Percentiles rank a stretch among this genome's conserved stretches.
These are phyloP conservation scores for Atrichornis clamosus DNA, from an alignment of 2,113 vertebrate genomes.

Conservation along the genomic window DNA sequence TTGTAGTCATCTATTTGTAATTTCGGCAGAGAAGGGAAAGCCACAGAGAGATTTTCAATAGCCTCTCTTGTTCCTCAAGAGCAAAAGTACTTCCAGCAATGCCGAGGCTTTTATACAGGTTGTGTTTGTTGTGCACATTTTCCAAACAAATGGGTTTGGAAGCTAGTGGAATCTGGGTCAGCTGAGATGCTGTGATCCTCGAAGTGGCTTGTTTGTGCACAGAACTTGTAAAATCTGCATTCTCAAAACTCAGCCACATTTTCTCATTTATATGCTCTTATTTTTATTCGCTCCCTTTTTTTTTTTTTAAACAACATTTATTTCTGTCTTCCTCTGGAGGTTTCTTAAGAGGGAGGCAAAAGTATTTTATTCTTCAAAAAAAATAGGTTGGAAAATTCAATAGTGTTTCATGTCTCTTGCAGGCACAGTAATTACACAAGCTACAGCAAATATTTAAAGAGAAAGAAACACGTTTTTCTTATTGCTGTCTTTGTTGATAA, in stretches of 20 bases:
- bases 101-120: not conserved
- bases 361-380: constrained; percentile 19
- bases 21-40: constrained; percentile 2
- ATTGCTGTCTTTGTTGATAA: not conserved
- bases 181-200: not conserved
- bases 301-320: not conserved
- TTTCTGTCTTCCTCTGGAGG: not conserved
- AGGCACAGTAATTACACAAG: constrained; percentile 22
- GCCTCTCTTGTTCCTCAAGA: not conserved
- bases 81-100: not conserved
- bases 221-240: not conserved
- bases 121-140: not conserved
- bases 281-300: not conserved
- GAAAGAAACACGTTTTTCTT: not conserved
- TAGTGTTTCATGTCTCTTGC: not conserved
- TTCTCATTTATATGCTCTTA: not conserved
- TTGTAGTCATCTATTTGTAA: not conserved
- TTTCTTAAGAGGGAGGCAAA: not conserved
- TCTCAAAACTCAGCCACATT: not conserved
- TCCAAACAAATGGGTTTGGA: not conserved
- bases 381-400: constrained; percentile 31
- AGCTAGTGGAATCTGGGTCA: not conserved
- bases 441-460: constrained; percentile 39
- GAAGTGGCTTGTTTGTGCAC: not conserved
- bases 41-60: not conserved